Conservation (phyloP, 2,888 invertebrate genomes). For the Lomographa bimaculata region DNA sequence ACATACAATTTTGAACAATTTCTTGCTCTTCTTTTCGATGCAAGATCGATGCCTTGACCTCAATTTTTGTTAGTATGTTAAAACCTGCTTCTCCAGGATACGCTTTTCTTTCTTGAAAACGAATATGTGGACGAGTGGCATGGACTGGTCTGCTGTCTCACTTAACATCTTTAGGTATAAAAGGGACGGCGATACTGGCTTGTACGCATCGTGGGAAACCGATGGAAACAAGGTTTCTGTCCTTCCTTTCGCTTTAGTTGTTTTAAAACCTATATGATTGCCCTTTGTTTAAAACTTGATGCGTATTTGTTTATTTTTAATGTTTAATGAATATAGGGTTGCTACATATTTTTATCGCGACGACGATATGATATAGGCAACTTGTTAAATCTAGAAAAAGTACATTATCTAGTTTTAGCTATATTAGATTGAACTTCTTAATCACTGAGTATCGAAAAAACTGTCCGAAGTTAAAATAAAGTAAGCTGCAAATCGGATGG, state of each 20-base stretch:
- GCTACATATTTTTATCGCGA: no score
- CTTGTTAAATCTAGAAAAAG: no score
- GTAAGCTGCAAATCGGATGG: constrained; percentile 1
- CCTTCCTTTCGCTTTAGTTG: constrained; percentile 58
- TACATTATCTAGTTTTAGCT: no score
- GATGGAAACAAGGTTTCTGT: constrained; percentile 64
- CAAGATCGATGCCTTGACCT: constrained; percentile 46
- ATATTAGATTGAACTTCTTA: no score
- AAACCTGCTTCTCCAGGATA: constrained; percentile 57
- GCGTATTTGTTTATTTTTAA: constrained; percentile 33
- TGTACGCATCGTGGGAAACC: constrained; percentile 67
- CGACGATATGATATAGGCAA: no score
- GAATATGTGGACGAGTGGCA: constrained; percentile 28
- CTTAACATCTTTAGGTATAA: constrained; percentile 34
- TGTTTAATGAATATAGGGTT: background rate
- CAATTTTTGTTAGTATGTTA: constrained; percentile 45
- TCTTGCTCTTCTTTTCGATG: constrained; percentile 18
- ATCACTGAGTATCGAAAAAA: no score
- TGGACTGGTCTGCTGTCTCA: constrained; percentile 25
- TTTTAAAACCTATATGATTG: constrained; percentile 53
- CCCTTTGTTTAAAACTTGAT: constrained; percentile 57
- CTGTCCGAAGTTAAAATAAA: no score
- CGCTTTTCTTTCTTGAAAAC: constrained; percentile 50
- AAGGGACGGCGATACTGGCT: constrained; percentile 43
- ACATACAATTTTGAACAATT: constrained; percentile 16